phyloP scores from a whole-genome alignment of 2,888 invertebrate genomes.

The Cylloceria caligata region DNA sequence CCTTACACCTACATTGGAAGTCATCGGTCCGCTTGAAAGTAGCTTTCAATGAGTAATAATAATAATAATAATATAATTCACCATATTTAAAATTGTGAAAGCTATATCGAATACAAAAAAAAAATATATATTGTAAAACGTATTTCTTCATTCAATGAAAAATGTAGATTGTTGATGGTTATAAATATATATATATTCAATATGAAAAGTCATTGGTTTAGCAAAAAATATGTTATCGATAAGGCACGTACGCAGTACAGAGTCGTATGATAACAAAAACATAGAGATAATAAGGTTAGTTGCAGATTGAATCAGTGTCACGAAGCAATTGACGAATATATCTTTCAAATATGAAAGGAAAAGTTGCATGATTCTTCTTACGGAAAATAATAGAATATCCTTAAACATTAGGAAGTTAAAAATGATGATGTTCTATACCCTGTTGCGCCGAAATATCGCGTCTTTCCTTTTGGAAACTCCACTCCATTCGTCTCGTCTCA shows the following conservation, averaged over 20 bases:
- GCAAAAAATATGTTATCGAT: constrained; percentile 10
- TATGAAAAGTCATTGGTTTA: neutral
- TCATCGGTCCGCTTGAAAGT: neutral
- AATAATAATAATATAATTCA: neutral
- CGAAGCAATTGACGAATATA: neutral
- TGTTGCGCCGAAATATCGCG: constrained; percentile 44
- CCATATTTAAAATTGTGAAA: neutral
- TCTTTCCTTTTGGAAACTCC: constrained; percentile 48
- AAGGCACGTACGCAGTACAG: constrained; percentile 26
- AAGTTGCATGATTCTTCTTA: neutral
- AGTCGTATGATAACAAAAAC: constrained; percentile 42
- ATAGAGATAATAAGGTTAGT: constrained; percentile 40
- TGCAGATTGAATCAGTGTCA: constrained; percentile 12
- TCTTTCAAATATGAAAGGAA: neutral
- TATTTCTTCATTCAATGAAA: neutral
- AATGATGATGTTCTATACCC: constrained; percentile 11
- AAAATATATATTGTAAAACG: neutral
- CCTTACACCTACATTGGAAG: neutral
- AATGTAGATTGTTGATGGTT: neutral
- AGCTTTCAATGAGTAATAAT: neutral
- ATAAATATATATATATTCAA: neutral
- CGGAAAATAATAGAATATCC: neutral
- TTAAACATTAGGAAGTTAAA: neutral
- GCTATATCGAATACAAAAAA: neutral
- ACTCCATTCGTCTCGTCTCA: constrained; percentile 51